These are phyloP conservation scores for Acleris literana DNA, from an alignment of 2,888 invertebrate genomes.

Conservation along the genomic window DNA sequence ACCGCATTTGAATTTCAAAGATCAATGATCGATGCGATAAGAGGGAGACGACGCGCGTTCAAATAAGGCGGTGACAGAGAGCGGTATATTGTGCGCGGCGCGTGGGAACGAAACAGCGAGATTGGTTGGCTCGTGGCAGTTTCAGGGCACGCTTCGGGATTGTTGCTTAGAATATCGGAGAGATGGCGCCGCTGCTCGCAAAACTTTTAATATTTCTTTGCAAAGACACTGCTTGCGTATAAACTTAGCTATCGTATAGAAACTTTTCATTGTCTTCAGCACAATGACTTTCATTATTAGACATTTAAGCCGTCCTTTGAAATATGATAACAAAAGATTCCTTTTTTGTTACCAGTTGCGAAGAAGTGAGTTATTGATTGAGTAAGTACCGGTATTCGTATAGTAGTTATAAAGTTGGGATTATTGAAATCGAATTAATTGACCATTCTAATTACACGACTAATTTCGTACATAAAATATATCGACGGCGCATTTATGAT, in stretches of 20 bases:
- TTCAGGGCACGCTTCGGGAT: slow-evolving; percentile 56
- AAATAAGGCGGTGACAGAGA: slow-evolving; percentile 54
- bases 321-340: too few relatives aligned
- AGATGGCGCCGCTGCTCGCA: slow-evolving; percentile 69
- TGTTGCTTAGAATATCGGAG: slow-evolving; percentile 43
- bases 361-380: too few relatives aligned
- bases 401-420: too few relatives aligned
- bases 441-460: too few relatives aligned
- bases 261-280: too few relatives aligned
- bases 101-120: slow-evolving; percentile 52
- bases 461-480: too few relatives aligned
- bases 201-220: background rate
- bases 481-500: background rate
- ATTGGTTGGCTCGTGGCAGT: slow-evolving; percentile 73
- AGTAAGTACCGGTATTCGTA: too few relatives aligned
- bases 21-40: slow-evolving; percentile 82
- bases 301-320: too few relatives aligned
- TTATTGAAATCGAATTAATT: too few relatives aligned
- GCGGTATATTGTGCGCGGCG: slow-evolving; percentile 43
- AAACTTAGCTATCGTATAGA: too few relatives aligned
- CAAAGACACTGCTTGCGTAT: background rate
- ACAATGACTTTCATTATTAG: too few relatives aligned
- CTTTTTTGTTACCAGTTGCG: too few relatives aligned
- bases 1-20: slow-evolving; percentile 81
- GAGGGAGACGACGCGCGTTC: slow-evolving; percentile 66